These are phyloP conservation scores for Pristionchus japonicus DNA, from an alignment of 2,888 invertebrate genomes.

Conservation along the genomic window DNA sequence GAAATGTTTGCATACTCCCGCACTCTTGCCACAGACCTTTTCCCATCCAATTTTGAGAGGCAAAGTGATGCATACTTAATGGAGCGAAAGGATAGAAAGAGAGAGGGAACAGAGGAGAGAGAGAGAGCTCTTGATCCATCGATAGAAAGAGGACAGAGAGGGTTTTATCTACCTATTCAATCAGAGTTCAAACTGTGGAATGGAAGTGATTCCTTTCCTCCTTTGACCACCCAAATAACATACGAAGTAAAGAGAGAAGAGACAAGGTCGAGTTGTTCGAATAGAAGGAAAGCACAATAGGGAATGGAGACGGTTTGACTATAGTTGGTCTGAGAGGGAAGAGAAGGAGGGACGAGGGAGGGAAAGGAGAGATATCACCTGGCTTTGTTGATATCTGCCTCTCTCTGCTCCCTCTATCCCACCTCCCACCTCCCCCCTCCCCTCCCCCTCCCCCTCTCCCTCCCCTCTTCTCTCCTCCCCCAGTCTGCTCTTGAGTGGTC, in stretches of 20 bases:
- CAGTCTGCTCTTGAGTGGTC: constrained; percentile 29
- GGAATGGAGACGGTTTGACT: constrained; percentile 20
- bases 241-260: constrained; percentile 4
- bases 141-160: neutral
- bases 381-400: constrained; percentile 12
- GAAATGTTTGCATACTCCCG: constrained; percentile 9
- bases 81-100: neutral
- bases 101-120: neutral
- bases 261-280: neutral
- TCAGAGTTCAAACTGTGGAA: constrained; percentile 24
- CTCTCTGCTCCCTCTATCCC: constrained; percentile 8
- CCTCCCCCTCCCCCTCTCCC: constrained; percentile 3
- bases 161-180: constrained; percentile 6
- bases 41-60: constrained; percentile 3
- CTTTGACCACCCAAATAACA: constrained; percentile 26
- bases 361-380: neutral
- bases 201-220: neutral
- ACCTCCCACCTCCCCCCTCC: neutral
- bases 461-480: neutral
- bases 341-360: neutral
- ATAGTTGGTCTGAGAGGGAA: constrained; percentile 9
- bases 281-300: neutral
- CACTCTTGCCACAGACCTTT: neutral
- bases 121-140: constrained; percentile 15
- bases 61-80: constrained; percentile 15